Evolutionary conservation across 2,888 invertebrate species (phyloP).

Genomic region (Ischnura elegans): DNA sequence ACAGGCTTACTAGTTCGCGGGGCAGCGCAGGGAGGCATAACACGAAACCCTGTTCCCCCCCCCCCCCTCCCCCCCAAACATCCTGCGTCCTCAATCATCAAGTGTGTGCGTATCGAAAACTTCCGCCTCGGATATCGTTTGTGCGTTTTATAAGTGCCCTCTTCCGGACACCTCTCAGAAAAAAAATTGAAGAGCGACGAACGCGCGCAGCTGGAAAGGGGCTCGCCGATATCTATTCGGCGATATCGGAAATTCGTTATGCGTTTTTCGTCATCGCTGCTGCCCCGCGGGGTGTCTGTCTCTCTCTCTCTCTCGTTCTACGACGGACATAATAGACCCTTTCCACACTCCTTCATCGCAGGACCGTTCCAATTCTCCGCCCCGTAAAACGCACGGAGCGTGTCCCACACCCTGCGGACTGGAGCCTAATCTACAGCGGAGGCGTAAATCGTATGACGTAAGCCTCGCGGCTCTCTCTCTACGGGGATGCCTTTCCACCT

Average conservation of each 20-base stretch:
- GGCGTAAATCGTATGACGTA: neutral
- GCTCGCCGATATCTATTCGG: neutral
- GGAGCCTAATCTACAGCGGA: neutral
- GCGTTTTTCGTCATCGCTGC: conserved; percentile 30
- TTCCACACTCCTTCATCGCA: neutral
- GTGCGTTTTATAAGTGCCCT: neutral
- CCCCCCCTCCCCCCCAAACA: neutral
- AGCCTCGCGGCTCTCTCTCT: too few species aligned
- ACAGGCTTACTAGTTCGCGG: neutral
- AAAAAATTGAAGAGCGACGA: neutral
- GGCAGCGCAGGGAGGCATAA: neutral
- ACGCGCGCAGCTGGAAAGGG: neutral
- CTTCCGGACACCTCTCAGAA: conserved; percentile 13
- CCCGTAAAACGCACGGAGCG: too few species aligned
- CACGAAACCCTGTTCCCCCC: neutral
- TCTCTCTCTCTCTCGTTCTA: neutral
- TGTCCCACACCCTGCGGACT: too few species aligned
- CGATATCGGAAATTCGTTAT: conserved; percentile 50
- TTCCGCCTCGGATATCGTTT: conserved; percentile 7
- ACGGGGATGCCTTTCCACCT: too few species aligned
- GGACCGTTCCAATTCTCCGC: too few species aligned
- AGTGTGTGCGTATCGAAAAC: neutral
- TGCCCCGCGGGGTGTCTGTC: neutral
- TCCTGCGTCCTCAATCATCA: neutral
- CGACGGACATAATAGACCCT: too few species aligned